Base-by-base conservation (phyloP, 2,113 vertebrate genomes). In the Rhodinocichla rosea region DNA sequence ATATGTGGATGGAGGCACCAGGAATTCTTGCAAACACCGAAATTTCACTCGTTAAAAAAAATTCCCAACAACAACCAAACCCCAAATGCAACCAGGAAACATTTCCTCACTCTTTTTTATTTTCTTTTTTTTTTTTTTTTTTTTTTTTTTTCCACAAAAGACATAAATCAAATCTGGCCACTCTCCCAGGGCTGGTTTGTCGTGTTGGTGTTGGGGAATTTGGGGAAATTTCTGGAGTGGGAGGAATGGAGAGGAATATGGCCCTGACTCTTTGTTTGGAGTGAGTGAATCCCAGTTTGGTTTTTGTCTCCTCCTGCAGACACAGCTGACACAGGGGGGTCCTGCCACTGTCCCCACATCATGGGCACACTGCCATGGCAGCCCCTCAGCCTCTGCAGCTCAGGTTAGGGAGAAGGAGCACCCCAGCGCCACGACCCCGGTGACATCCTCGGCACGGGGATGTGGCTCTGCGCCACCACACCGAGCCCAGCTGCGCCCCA, bases 331-430 rank as follows among this genome's bases (percentile, higher is more conserved):
- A 49, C 22, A 10, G 10, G 30, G 24, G 11, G 19, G 15, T 80
- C 35, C 63, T 32, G 67, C 67, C 57, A 3, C 8, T 9, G 13
- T 57, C 81, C 52, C 56, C 2, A 1, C 1, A 13, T 32, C 9
- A 5, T 4, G 1, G 2, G 50, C 35, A 18, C 39, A 0, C 18
- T 6, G 5, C 42, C 2, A 1, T 0, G 5, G 62, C 10, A 5
- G 4, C 35, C n/a, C 49, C 53, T 23, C 0, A 2, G 55, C 20
- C 35, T 35, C 4, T 15, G 95, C 65, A 28, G 37, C 35, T 83
- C 55, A 4, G 33, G 7, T 59, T 50, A 8, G 59, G 59, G 35
- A 50, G n/a, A 2, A 4, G 57, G 35, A 45, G 19, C 47, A 2
- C 18, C 62, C 13, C 3, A 2, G 73, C 42, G 89, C 35, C 15